Evolutionary conservation across 1,140 invertebrate genomes (phyloP), one percentile per base, ranked within the genome.

Genomic region (Lamellibrachia luymesi): DNA sequence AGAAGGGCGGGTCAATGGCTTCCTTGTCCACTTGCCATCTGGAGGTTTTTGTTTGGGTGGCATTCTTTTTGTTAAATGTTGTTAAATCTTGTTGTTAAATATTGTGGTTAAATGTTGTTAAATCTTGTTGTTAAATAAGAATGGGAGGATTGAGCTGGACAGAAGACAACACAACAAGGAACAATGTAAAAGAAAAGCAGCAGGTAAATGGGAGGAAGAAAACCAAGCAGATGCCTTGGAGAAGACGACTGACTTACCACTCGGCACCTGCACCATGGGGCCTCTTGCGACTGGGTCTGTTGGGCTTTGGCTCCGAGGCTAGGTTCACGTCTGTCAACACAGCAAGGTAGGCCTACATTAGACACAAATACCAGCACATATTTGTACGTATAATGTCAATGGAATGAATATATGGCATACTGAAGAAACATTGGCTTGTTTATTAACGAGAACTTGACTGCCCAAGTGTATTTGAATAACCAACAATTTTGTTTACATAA

Each of bases 291-390:
- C 51, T 92, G 13, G 92, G 92, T 92, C 92, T 50, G 51, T 92
- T 92, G 49, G 92, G 92, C 51, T 92, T 92, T 10, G 92, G 92
- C 51, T 92, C 92, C 5, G 50, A 50, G 6, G 92, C 92, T 17
- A 92, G 50, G 25, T 92, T 92, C 50, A 92, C 92, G 50, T 92
- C 92, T 92, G 90, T 50, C 38, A 91, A 80, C 64, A 56, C 52
- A 80, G 64, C 6, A 80, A 80, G 64, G 64, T 80, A 17, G 13
- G 25, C 64, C 64, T 80, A 22, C 13, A 17, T 80, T 80, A 80
- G 64, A 80, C 64, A 22, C 64, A 56, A 0, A 17, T 17, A 2
- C 2, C 64, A 80, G 4, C 64, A 80, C 25, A 22, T 80, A 10
- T 80, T 38, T 38, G 38, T 80, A 17, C 25, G 64, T 17, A 80